phyloP scores from a whole-genome alignment of 1,140 invertebrate species.

The Carposina sasakii region DNA sequence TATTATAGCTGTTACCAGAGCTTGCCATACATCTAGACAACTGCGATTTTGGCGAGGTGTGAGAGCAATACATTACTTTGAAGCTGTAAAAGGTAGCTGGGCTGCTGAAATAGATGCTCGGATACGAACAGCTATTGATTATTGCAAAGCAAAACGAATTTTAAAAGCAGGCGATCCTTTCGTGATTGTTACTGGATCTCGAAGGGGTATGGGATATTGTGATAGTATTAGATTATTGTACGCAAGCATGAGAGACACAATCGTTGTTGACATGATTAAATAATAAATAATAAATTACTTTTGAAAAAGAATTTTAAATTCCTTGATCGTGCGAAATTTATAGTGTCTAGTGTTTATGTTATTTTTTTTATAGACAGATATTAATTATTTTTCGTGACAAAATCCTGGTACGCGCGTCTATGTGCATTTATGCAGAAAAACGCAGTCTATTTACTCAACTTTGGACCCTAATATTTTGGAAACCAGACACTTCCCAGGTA shows the following conservation, averaged over 20 bases:
- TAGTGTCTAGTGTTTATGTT: too few species aligned
- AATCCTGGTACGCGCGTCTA: too few species aligned
- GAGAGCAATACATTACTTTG: slow-evolving; percentile 79
- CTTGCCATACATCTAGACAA: slow-evolving; percentile 78
- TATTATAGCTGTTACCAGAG: slow-evolving; percentile 82
- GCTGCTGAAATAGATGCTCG: slow-evolving; percentile 81
- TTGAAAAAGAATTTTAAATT: too few species aligned
- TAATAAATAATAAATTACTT: too few species aligned
- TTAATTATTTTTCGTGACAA: too few species aligned
- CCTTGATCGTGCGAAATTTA: too few species aligned
- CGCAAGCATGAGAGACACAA: slow-evolving; percentile 60
- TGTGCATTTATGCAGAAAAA: too few species aligned
- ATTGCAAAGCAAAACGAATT: slow-evolving; percentile 79
- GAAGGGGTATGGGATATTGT: slow-evolving; percentile 82
- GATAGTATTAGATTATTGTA: slow-evolving; percentile 83
- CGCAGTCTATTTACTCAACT: too few species aligned
- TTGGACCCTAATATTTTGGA: too few species aligned
- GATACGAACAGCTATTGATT: slow-evolving; percentile 78
- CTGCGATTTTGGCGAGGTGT: slow-evolving; percentile 82
- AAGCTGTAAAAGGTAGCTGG: slow-evolving; percentile 73
- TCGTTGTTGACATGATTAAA: slow-evolving; percentile 40
- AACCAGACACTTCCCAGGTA: too few species aligned
- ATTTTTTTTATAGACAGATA: too few species aligned
- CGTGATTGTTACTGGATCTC: slow-evolving; percentile 84
- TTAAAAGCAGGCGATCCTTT: slow-evolving; percentile 79